A percentile compares a stretch with the other conserved stretches of the same genome.
Evolutionary conservation across 2,113 vertebrate genomes (phyloP).

Genomic region (Cebus imitator): DNA sequence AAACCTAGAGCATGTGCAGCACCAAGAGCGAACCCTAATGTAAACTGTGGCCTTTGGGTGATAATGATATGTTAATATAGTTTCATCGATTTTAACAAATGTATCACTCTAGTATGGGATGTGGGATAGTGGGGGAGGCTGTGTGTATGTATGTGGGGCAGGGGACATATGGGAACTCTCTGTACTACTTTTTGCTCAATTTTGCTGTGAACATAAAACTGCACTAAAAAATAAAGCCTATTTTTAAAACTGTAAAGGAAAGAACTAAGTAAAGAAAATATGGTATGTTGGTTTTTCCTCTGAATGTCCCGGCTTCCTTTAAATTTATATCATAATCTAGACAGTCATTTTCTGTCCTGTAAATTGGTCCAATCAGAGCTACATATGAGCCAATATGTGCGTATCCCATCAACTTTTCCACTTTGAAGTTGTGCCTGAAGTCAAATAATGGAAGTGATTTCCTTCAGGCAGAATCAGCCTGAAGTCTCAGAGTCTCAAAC

Average conservation of each 20-base stretch:
- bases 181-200: neutral
- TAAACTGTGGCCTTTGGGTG: neutral
- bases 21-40: neutral
- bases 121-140: neutral
- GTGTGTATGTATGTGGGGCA: too few relatives aligned
- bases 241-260: neutral
- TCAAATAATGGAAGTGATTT: neutral
- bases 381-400: neutral
- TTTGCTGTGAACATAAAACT: neutral
- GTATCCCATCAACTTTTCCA: neutral
- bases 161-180: neutral
- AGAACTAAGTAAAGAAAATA: neutral
- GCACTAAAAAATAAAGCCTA: neutral
- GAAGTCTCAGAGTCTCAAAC: neutral
- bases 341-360: constrained; percentile 4
- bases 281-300: neutral
- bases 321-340: neutral
- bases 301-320: neutral
- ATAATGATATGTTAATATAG: neutral
- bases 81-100: neutral
- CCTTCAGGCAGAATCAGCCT: neutral
- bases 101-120: neutral
- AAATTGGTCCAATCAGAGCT: neutral
- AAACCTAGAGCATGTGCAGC: neutral
- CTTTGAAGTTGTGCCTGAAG: neutral